A percentile compares a stretch with the other conserved stretches of the same genome.
These are phyloP conservation scores for Typhlomys cinereus DNA, from an alignment of 2,113 vertebrate genomes.

Conservation along the genomic window DNA sequence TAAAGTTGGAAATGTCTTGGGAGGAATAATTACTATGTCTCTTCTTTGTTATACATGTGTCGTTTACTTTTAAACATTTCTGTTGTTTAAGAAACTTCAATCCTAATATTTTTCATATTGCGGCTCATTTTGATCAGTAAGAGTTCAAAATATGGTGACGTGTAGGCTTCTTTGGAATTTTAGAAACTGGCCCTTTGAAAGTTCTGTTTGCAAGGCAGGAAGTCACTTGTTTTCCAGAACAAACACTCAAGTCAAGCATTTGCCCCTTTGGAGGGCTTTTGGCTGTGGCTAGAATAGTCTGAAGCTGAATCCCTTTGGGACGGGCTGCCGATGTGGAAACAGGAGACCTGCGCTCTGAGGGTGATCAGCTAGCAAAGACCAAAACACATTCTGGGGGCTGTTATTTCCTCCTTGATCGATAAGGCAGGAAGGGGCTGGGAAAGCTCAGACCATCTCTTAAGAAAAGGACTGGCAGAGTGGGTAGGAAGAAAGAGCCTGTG, in stretches of 20 bases:
- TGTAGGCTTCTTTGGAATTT: constrained; percentile 49
- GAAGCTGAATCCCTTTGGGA: not conserved
- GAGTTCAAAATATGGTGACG: constrained; percentile 26
- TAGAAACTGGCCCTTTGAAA: constrained; percentile 56
- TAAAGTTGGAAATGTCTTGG: constrained; percentile 14
- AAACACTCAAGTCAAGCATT: constrained; percentile 66
- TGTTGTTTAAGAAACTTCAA: constrained; percentile 11
- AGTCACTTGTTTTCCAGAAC: constrained; percentile 28
- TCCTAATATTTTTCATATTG: not conserved
- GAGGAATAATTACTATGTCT: not conserved
- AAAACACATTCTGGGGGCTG: not conserved
- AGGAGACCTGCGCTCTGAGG: not conserved
- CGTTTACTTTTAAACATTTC: constrained; percentile 11
- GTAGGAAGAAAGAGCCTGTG: not conserved
- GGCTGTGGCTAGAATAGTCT: not conserved
- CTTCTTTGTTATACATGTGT: not conserved
- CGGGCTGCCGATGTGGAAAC: not conserved
- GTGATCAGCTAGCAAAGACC: not conserved
- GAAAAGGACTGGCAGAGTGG: not conserved
- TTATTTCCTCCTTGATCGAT: constrained; percentile 7
- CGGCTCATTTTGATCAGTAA: not conserved
- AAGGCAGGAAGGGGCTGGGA: constrained; percentile 12
- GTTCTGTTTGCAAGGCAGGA: constrained; percentile 63
- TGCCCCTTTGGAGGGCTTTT: constrained; percentile 1
- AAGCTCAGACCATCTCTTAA: not conserved